A percentile compares a stretch with the other conserved stretches of the same genome.
phyloP scores from a whole-genome alignment of 2,113 vertebrate species.

The Synodontis membranacea region DNA sequence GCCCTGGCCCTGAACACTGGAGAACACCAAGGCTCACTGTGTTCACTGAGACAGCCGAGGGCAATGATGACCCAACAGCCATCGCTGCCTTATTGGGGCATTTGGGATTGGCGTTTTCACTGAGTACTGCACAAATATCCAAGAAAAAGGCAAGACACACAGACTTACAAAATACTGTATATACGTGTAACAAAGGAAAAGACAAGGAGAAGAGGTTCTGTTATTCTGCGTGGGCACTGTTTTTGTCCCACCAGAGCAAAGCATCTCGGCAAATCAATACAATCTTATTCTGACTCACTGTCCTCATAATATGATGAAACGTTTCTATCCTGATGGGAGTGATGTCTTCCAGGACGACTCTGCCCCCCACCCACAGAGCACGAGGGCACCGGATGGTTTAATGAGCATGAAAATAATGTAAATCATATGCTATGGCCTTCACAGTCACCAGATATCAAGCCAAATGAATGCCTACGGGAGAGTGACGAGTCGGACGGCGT shows the following conservation, averaged over 20 bases:
- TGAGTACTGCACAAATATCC: background rate
- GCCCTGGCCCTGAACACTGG: background rate
- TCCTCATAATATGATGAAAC: background rate
- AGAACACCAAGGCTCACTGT: background rate
- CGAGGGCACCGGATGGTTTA: background rate
- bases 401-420: background rate
- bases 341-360: background rate
- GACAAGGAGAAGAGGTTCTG: background rate
- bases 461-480: background rate
- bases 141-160: background rate
- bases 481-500: background rate
- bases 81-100: background rate
- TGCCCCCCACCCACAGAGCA: background rate
- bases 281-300: background rate
- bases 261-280: background rate
- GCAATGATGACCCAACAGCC: background rate
- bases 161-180: background rate
- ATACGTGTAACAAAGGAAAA: background rate
- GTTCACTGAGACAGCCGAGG: background rate
- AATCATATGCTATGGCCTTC: background rate
- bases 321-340: background rate
- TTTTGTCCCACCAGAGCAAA: background rate
- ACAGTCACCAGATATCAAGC: background rate
- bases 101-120: background rate
- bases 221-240: background rate